Percentiles rank a stretch among this genome's conserved stretches.
These are phyloP conservation scores for Nerophis lumbriciformis DNA, from an alignment of 2,113 vertebrate genomes.

Conservation along the genomic window DNA sequence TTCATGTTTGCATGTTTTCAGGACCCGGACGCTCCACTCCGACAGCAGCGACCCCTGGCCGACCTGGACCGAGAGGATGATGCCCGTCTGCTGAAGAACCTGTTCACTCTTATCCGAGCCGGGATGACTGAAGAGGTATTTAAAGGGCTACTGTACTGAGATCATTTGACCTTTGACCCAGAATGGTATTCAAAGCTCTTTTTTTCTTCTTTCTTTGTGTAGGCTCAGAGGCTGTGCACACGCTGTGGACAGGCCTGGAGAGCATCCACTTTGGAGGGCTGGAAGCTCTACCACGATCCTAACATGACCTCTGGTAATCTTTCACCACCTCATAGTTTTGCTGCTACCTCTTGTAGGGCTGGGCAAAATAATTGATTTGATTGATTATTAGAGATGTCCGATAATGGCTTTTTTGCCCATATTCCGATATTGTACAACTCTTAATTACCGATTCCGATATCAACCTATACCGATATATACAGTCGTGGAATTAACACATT, in stretches of 20 bases:
- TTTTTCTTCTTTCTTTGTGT: conserved; percentile 8
- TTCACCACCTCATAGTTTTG: neutral
- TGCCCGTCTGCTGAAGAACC: conserved; percentile 83
- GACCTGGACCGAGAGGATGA: conserved; percentile 95
- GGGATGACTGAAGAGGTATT: conserved; percentile 93
- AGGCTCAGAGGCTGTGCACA: conserved; percentile 94
- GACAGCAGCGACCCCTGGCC: conserved; percentile 91
- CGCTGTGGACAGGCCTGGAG: conserved; percentile 97
- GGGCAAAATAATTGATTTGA: too few species aligned
- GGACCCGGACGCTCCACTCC: conserved; percentile 94
- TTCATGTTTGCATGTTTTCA: conserved; percentile 35
- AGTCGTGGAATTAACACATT: too few species aligned
- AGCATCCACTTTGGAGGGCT: conserved; percentile 94
- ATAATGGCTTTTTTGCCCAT: too few species aligned
- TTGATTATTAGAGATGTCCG: too few species aligned
- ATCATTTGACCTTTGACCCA: neutral
- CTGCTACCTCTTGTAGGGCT: neutral
- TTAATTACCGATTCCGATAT: too few species aligned
- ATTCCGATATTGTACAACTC: too few species aligned
- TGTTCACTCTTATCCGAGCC: conserved; percentile 90
- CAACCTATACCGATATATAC: too few species aligned
- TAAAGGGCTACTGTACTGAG: neutral
- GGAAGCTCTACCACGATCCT: conserved; percentile 96
- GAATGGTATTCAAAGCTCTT: neutral
- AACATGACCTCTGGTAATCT: conserved; percentile 83